phyloP scores from a whole-genome alignment of 2,888 invertebrate species.

The Catocala fraxini region DNA sequence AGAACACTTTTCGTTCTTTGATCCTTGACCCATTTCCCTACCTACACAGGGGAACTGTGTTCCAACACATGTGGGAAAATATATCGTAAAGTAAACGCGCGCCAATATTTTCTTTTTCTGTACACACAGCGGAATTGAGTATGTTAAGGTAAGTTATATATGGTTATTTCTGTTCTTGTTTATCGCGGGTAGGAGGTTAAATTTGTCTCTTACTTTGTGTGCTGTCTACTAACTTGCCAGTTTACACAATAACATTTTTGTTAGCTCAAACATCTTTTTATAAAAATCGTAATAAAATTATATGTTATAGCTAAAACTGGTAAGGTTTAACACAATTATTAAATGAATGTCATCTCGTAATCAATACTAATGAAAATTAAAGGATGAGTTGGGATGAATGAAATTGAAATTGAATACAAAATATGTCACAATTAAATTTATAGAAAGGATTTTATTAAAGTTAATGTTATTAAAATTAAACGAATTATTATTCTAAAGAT shows the following conservation, averaged over 20 bases:
- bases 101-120: slow-evolving; percentile 21
- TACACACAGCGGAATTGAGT: slow-evolving; percentile 12
- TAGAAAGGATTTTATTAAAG: too few relatives aligned
- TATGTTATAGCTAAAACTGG: too few relatives aligned
- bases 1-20: slow-evolving; percentile 32
- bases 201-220: slow-evolving; percentile 3
- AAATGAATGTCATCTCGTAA: too few relatives aligned
- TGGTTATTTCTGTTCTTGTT: slow-evolving; percentile 6
- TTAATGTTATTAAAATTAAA: too few relatives aligned
- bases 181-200: neutral
- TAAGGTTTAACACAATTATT: too few relatives aligned
- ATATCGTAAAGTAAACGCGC: slow-evolving; percentile 24
- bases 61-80: slow-evolving; percentile 27
- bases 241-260: neutral
- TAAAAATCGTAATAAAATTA: too few relatives aligned
- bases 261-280: neutral
- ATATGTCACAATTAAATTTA: too few relatives aligned
- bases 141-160: slow-evolving; percentile 7
- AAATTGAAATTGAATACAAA: too few relatives aligned
- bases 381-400: too few relatives aligned
- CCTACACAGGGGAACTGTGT: slow-evolving; percentile 28
- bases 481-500: too few relatives aligned
- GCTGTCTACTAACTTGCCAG: neutral
- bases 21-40: slow-evolving; percentile 50
- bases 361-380: too few relatives aligned